A percentile compares a stretch with the other conserved stretches of the same genome.
Conservation (phyloP, 1,140 invertebrate species). For the Ceratitis capitata region DNA sequence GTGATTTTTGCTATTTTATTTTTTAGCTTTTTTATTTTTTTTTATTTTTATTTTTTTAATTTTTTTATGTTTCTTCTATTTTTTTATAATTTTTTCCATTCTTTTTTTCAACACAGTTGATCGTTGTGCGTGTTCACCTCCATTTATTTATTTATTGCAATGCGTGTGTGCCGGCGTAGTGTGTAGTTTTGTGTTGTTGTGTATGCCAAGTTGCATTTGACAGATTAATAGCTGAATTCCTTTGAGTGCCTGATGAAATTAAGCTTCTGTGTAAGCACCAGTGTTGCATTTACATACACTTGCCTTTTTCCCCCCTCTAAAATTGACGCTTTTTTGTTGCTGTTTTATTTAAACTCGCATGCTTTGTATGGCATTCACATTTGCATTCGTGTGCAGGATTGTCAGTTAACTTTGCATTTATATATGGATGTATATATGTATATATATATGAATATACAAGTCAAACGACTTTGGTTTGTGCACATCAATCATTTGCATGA, state of each 20-base stretch:
- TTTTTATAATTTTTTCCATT: conserved; percentile 44
- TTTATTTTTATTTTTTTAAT: conserved; percentile 43
- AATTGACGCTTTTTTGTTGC: background rate
- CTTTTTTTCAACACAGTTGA: conserved; percentile 39
- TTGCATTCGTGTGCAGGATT: conserved; percentile 6
- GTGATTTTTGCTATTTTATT: too few relatives aligned
- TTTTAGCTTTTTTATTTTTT: background rate
- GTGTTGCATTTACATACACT: conserved; percentile 40
- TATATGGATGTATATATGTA: background rate
- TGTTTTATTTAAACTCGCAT: background rate
- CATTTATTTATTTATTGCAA: conserved; percentile 47
- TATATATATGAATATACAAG: background rate
- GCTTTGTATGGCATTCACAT: conserved; percentile 41
- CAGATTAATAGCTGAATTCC: conserved; percentile 46
- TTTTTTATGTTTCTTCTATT: conserved; percentile 13
- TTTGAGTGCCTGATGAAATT: conserved; percentile 55
- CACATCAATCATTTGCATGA: conserved; percentile 20
- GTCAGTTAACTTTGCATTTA: background rate
- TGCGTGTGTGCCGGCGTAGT: conserved; percentile 43
- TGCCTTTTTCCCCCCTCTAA: too few relatives aligned
- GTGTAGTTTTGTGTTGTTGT: conserved; percentile 1
- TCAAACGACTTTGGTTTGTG: background rate
- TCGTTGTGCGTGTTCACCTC: conserved; percentile 39
- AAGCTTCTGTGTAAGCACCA: conserved; percentile 63
- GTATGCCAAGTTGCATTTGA: conserved; percentile 45